phyloP scores from a whole-genome alignment of 2,113 vertebrate genomes.

The Barbus barbus region DNA sequence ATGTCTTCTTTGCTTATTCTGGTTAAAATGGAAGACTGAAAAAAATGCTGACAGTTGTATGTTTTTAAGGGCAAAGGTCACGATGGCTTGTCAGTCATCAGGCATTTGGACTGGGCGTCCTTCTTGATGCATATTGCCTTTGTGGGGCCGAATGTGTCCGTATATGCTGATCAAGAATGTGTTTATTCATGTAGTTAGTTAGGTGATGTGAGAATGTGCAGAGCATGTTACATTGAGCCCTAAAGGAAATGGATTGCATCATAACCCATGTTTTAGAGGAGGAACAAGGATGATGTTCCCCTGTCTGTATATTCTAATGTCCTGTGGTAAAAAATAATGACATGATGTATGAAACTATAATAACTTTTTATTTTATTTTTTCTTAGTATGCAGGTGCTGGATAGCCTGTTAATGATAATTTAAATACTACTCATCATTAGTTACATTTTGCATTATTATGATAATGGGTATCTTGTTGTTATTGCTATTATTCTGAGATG shows the following conservation, averaged over 20 bases:
- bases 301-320: conserved; percentile 66
- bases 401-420: conserved; percentile 73
- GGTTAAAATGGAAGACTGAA: background rate
- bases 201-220: conserved; percentile 35
- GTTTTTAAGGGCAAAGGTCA: conserved; percentile 1
- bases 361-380: conserved; percentile 63
- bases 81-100: conserved; percentile 16
- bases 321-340: conserved; percentile 53
- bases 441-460: conserved; percentile 36
- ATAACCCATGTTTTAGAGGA: conserved; percentile 58
- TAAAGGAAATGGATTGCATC: conserved; percentile 33
- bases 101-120: background rate
- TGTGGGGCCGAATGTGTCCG: conserved; percentile 22
- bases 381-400: conserved; percentile 70
- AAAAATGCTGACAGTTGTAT: background rate
- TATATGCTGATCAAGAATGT: conserved; percentile 36
- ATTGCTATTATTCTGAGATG: conserved; percentile 64
- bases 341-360: conserved; percentile 60
- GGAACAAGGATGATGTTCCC: conserved; percentile 55
- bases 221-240: conserved; percentile 35
- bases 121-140: conserved; percentile 19
- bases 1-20: conserved; percentile 51
- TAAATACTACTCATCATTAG: conserved; percentile 63
- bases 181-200: conserved; percentile 31
- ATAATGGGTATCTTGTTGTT: conserved; percentile 54